phyloP scores from a whole-genome alignment of 2,888 invertebrate species.

The Xanthorhoe spadicearia region DNA sequence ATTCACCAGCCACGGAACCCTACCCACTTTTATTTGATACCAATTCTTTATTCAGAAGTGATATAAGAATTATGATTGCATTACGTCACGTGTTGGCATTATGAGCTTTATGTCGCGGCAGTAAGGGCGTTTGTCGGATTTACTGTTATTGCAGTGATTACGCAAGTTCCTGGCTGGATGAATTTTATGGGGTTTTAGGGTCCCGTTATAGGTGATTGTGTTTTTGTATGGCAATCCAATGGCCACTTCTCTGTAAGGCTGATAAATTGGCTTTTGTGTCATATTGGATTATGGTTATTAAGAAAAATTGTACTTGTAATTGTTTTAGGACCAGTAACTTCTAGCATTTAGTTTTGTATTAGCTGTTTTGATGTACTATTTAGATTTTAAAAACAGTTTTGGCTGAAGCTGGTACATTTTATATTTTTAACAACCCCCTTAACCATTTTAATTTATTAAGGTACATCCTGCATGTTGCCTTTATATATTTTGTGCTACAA shows the following conservation, averaged over 20 bases:
- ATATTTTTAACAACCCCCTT: too few relatives aligned
- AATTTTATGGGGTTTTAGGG: conserved; percentile 62
- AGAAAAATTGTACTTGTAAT: too few relatives aligned
- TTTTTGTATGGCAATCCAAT: conserved; percentile 30
- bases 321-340: too few relatives aligned
- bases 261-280: conserved; percentile 10
- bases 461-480: too few relatives aligned
- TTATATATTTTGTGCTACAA: too few relatives aligned
- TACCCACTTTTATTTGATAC: conserved; percentile 58
- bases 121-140: conserved; percentile 52
- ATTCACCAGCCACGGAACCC: conserved; percentile 32
- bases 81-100: conserved; percentile 57
- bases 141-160: conserved; percentile 58
- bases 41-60: conserved; percentile 57
- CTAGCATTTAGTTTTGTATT: too few relatives aligned
- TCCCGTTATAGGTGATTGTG: conserved; percentile 43
- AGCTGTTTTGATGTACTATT: too few relatives aligned
- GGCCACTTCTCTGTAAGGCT: conserved; percentile 6
- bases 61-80: conserved; percentile 73
- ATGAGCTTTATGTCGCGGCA: conserved; percentile 53
- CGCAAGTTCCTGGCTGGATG: conserved; percentile 54
- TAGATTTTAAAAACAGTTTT: too few relatives aligned
- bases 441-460: too few relatives aligned
- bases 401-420: too few relatives aligned
- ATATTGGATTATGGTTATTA: neutral